Percentiles rank a stretch among this genome's conserved stretches.
phyloP scores from a whole-genome alignment of 2,797 vertebrate species.

The Neosilurus mollespiculum region DNA sequence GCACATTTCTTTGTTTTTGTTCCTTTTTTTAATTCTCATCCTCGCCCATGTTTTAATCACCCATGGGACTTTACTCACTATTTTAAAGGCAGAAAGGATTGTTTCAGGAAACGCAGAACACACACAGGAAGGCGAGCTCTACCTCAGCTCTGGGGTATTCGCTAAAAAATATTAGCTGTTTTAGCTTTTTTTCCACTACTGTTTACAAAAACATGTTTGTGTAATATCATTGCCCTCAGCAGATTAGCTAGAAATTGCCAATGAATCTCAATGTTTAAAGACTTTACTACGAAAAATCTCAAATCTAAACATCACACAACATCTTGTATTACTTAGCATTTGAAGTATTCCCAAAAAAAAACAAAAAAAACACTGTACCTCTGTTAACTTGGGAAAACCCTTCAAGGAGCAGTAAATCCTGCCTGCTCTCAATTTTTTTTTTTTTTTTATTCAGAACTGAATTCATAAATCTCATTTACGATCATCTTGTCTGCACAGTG shows the following conservation, averaged over 20 bases:
- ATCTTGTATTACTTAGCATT: neutral
- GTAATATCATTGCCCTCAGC: neutral
- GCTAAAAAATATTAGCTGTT: neutral
- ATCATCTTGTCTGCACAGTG: neutral
- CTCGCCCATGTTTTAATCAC: constrained; percentile 21
- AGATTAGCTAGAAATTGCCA: neutral
- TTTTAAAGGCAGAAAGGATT: constrained; percentile 19
- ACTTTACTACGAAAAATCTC: neutral
- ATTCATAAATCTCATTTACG: neutral
- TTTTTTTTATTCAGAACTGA: neutral
- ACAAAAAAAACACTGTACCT: neutral
- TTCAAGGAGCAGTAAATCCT: neutral
- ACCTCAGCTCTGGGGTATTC: neutral
- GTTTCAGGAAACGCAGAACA: neutral
- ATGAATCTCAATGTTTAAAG: neutral
- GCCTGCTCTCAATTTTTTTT: neutral
- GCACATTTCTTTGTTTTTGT: neutral
- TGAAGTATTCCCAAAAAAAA: neutral
- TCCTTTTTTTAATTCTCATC: constrained; percentile 3
- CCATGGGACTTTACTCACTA: constrained; percentile 15
- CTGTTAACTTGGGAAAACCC: no score
- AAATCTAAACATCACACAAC: neutral
- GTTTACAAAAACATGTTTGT: neutral
- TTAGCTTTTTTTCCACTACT: neutral
- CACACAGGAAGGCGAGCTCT: neutral